These are phyloP conservation scores for Festucalex cinctus DNA, from an alignment of 2,113 vertebrate species.

Conservation along the genomic window DNA sequence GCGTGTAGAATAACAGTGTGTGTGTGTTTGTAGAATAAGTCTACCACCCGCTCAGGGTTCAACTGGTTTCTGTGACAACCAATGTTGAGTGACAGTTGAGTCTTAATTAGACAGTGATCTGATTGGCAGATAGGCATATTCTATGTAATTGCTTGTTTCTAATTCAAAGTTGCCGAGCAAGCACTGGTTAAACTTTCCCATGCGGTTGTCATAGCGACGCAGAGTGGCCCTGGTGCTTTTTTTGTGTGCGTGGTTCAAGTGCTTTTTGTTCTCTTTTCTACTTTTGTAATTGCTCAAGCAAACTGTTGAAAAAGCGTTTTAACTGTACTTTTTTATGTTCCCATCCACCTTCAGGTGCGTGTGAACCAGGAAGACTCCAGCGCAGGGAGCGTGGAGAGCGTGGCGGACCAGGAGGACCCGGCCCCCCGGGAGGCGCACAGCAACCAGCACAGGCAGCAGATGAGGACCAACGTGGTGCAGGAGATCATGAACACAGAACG, in stretches of 20 bases:
- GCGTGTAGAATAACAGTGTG: not conserved
- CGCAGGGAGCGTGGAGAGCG: conserved; percentile 70
- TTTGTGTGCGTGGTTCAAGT: conserved; percentile 5
- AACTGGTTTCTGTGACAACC: conserved; percentile 54
- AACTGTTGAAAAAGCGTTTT: not conserved
- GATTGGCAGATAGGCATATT: conserved; percentile 56
- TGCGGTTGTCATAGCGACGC: conserved; percentile 29
- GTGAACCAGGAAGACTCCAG: conserved; percentile 89
- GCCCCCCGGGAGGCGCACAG: conserved; percentile 72
- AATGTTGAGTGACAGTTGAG: conserved; percentile 51
- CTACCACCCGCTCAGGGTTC: conserved; percentile 3
- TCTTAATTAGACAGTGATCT: conserved; percentile 55
- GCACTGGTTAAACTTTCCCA: conserved; percentile 31
- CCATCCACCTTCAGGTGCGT: conserved; percentile 76
- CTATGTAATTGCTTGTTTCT: conserved; percentile 41
- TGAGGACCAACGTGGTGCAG: conserved; percentile 95
- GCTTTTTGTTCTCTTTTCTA: not conserved
- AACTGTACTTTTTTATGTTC: not conserved
- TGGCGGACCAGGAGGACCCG: conserved; percentile 75
- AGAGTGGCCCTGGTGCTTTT: not conserved
- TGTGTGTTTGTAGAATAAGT: not conserved
- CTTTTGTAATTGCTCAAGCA: conserved; percentile 3
- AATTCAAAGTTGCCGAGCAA: conserved; percentile 27
- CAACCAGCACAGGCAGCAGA: conserved; percentile 86
- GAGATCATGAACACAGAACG: conserved; percentile 97